Evolutionary conservation across 2,113 vertebrate species (phyloP).

Genomic region (Mustelus asterias): DNA sequence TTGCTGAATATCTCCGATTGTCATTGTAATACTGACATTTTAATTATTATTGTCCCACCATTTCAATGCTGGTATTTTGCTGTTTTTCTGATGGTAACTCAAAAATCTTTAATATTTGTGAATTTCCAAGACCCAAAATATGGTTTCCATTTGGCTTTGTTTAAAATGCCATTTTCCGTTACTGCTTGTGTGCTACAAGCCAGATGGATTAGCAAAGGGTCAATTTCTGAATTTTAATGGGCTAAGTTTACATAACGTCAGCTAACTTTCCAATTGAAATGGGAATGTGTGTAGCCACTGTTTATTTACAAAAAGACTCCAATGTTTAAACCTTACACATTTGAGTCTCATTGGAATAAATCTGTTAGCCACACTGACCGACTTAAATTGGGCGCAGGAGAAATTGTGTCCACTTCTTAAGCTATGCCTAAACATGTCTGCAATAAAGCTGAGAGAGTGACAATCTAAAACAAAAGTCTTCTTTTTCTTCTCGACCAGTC

Average conservation of each 20-base stretch:
- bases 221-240: conserved; percentile 15
- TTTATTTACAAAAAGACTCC: neutral
- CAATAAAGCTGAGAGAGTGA: neutral
- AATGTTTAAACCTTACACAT: neutral
- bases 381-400: neutral
- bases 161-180: neutral
- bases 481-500: neutral
- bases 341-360: conserved; percentile 3
- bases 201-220: neutral
- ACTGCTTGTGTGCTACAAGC: neutral
- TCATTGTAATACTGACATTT: neutral
- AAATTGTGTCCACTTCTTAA: neutral
- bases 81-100: neutral
- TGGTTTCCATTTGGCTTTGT: conserved; percentile 20
- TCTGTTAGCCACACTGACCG: neutral
- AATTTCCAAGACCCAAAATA: neutral
- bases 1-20: neutral
- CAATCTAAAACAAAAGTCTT: neutral
- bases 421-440: neutral
- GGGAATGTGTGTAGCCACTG: neutral
- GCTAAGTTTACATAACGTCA: conserved; percentile 1
- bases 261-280: neutral
- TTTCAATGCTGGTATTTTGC: neutral
- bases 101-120: neutral
- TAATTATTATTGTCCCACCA: neutral